A percentile compares a stretch with the other conserved stretches of the same genome.
phyloP scores from a whole-genome alignment of 2,888 invertebrate species.

The Tiliacea citrago region DNA sequence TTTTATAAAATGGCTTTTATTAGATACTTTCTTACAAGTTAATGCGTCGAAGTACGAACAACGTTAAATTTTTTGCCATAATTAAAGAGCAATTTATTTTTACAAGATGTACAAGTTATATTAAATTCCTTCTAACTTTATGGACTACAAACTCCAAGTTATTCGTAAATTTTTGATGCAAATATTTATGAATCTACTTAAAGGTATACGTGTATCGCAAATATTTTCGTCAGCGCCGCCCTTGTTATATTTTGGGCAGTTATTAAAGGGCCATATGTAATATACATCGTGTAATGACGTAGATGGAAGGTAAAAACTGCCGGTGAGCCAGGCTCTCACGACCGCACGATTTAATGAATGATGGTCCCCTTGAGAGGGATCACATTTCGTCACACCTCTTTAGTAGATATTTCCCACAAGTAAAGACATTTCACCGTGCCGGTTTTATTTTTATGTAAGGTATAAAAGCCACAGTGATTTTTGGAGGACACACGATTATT shows the following conservation, averaged over 20 bases:
- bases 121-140: conserved; percentile 74
- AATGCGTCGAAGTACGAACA: not conserved
- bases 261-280: conserved; percentile 57
- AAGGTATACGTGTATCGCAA: conserved; percentile 70
- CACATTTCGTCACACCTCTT: conserved; percentile 71
- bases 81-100: conserved; percentile 50
- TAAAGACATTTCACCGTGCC: conserved; percentile 66
- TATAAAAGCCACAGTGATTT: conserved; percentile 62
- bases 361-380: conserved; percentile 70
- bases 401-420: conserved; percentile 68
- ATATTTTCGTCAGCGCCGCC: conserved; percentile 72
- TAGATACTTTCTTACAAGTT: not conserved
- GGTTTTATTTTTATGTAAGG: conserved; percentile 62
- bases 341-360: conserved; percentile 70
- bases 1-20: conserved; percentile 21
- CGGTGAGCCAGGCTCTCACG: conserved; percentile 49
- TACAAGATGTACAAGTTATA: conserved; percentile 68
- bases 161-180: conserved; percentile 69
- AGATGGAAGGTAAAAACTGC: conserved; percentile 63
- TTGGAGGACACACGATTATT: conserved; percentile 16
- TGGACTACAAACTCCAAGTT: conserved; percentile 67
- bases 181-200: conserved; percentile 73
- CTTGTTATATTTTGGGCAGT: conserved; percentile 61
- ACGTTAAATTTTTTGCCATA: conserved; percentile 24
- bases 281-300: conserved; percentile 67